These are phyloP conservation scores for Megaceryle maxima DNA, from an alignment of 2,113 vertebrate species.

Conservation along the genomic window DNA sequence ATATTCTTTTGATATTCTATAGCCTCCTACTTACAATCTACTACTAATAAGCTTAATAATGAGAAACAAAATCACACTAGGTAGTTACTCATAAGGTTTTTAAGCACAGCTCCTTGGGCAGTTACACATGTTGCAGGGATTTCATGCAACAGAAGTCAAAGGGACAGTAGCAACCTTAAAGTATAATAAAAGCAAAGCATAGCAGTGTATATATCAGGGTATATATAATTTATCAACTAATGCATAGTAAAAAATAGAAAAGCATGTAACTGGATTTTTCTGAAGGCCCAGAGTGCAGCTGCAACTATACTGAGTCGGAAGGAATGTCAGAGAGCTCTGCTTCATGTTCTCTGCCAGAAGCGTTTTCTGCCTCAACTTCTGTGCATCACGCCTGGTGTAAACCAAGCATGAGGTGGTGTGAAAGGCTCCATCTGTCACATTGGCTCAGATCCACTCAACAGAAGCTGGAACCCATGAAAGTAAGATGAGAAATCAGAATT, in stretches of 20 bases:
- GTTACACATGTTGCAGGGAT: not conserved
- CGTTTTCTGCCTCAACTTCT: constrained; percentile 22
- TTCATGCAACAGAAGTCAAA: not conserved
- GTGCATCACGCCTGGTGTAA: constrained; percentile 40
- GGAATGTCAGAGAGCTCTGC: not conserved
- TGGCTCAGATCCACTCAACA: constrained; percentile 28
- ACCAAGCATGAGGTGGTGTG: constrained; percentile 23
- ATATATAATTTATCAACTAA: not conserved
- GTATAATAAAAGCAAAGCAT: not conserved
- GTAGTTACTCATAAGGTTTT: not conserved
- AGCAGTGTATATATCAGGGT: not conserved
- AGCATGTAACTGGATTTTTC: not conserved
- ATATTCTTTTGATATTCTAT: not conserved
- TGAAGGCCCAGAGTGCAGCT: not conserved
- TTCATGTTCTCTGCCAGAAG: not conserved
- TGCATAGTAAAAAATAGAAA: not conserved
- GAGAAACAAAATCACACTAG: not conserved
- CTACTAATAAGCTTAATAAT: not conserved
- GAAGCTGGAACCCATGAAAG: not conserved
- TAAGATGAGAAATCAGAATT: constrained; percentile 25
- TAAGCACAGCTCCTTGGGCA: not conserved
- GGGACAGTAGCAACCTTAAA: not conserved
- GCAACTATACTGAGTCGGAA: rapidly evolving
- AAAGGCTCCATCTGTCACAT: constrained; percentile 21
- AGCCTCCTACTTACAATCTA: not conserved